Conservation (phyloP, 1,140 invertebrate species). For the Dendroctonus valens region DNA sequence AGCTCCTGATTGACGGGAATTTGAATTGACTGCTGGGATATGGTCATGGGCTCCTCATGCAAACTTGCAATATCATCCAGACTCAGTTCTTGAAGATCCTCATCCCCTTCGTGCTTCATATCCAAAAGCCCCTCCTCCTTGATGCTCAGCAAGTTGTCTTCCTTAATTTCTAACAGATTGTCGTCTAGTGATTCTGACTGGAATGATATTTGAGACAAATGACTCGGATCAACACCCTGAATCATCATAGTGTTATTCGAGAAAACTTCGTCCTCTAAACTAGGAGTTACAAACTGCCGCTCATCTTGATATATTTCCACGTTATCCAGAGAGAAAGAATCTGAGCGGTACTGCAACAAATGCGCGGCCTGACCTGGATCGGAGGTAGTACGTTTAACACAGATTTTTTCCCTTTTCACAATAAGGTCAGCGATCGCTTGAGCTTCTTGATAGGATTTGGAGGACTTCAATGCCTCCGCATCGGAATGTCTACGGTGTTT, state of each 20-base stretch:
- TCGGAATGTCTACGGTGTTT: slow-evolving; percentile 63
- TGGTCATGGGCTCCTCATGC: slow-evolving; percentile 41
- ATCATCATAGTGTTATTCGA: slow-evolving; percentile 71
- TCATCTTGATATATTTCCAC: slow-evolving; percentile 62
- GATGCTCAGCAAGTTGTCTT: slow-evolving; percentile 25
- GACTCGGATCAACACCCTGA: slow-evolving; percentile 63
- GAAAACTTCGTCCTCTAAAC: slow-evolving; percentile 74
- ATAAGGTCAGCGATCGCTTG: slow-evolving; percentile 57
- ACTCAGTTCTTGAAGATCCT: slow-evolving; percentile 66
- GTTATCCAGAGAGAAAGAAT: slow-evolving; percentile 60
- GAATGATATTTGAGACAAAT: slow-evolving; percentile 59
- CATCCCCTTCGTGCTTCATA: slow-evolving; percentile 49
- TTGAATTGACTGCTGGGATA: slow-evolving; percentile 62
- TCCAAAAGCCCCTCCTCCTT: slow-evolving; percentile 54
- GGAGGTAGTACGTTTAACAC: slow-evolving; percentile 61
- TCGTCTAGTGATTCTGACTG: slow-evolving; percentile 50
- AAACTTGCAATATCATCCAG: slow-evolving; percentile 62
- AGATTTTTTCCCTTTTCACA: slow-evolving; percentile 65
- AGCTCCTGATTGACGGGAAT: slow-evolving; percentile 70
- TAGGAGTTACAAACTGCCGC: slow-evolving; percentile 70
- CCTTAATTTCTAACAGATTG: slow-evolving; percentile 55
- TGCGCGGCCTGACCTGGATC: slow-evolving; percentile 64
- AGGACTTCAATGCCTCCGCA: slow-evolving; percentile 61
- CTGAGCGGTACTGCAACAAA: slow-evolving; percentile 58
- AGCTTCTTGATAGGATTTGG: slow-evolving; percentile 58